These are phyloP conservation scores for Zootermopsis nevadensis DNA, from an alignment of 2,888 invertebrate species.

Conservation along the genomic window DNA sequence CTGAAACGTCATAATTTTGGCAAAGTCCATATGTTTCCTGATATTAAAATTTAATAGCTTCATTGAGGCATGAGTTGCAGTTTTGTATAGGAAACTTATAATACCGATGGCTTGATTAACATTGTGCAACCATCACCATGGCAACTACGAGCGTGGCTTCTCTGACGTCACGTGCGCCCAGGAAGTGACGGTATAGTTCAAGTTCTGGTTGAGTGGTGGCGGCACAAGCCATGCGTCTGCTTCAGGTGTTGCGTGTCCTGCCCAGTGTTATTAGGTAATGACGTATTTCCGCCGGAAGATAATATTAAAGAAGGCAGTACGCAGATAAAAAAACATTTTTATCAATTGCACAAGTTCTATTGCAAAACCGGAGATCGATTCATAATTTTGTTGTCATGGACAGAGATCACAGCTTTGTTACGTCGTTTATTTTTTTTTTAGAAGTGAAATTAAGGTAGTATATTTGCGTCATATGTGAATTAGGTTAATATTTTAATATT, in stretches of 20 bases:
- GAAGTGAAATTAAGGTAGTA: no score
- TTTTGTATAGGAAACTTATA: no score
- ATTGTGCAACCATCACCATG: not conserved
- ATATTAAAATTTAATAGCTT: no score
- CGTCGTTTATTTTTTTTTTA: no score
- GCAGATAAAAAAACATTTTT: not conserved
- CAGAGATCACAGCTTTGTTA: no score
- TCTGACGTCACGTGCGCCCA: not conserved
- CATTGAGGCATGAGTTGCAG: no score
- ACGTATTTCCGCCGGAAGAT: constrained; percentile 35
- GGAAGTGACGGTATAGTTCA: constrained; percentile 23
- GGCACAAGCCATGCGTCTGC: constrained; percentile 9
- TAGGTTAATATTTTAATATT: no score
- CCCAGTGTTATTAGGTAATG: constrained; percentile 10
- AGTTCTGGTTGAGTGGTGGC: constrained; percentile 20
- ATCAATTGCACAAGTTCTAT: not conserved
- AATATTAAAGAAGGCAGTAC: constrained; percentile 25
- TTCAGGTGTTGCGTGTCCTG: constrained; percentile 22
- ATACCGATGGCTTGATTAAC: not conserved
- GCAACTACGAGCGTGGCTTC: not conserved
- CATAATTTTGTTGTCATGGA: not conserved
- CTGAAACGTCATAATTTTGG: no score
- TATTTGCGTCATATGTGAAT: no score
- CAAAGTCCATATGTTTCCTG: no score
- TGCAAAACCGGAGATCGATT: not conserved